phyloP scores from a whole-genome alignment of 2,113 vertebrate genomes.

The Ondatra zibethicus region DNA sequence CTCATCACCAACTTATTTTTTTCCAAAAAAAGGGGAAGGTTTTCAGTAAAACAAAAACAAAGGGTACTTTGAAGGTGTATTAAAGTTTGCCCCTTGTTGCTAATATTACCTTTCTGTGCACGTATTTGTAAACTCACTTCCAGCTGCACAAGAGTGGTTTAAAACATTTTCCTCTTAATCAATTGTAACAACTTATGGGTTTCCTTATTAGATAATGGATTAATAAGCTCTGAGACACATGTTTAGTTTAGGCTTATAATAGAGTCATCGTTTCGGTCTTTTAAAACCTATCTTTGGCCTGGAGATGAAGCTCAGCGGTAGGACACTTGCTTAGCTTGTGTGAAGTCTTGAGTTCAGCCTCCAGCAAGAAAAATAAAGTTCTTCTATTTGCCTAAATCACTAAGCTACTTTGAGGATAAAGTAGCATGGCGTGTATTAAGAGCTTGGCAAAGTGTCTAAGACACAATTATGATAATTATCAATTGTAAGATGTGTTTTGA shows the following conservation, averaged over 20 bases:
- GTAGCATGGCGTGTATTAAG: neutral
- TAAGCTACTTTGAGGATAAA: neutral
- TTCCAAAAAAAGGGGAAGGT: no score
- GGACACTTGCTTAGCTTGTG: neutral
- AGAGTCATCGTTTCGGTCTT: slow-evolving; percentile 34
- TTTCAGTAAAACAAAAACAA: neutral
- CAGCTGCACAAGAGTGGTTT: neutral
- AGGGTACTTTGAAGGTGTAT: neutral
- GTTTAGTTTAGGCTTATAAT: neutral
- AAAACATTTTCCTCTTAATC: neutral
- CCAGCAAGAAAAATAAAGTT: neutral
- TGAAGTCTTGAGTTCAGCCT: neutral
- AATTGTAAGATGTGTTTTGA: neutral
- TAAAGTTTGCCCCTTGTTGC: neutral
- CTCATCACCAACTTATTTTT: neutral
- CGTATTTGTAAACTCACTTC: neutral
- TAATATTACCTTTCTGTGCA: neutral
- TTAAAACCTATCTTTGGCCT: neutral
- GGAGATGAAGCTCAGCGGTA: neutral
- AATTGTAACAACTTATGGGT: neutral
- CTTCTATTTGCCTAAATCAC: neutral
- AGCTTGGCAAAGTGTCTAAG: neutral
- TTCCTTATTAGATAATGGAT: slow-evolving; percentile 13
- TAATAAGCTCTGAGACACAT: neutral
- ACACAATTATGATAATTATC: neutral